Base-by-base conservation (phyloP, 1,140 invertebrate genomes). In the Ericerus pela region DNA sequence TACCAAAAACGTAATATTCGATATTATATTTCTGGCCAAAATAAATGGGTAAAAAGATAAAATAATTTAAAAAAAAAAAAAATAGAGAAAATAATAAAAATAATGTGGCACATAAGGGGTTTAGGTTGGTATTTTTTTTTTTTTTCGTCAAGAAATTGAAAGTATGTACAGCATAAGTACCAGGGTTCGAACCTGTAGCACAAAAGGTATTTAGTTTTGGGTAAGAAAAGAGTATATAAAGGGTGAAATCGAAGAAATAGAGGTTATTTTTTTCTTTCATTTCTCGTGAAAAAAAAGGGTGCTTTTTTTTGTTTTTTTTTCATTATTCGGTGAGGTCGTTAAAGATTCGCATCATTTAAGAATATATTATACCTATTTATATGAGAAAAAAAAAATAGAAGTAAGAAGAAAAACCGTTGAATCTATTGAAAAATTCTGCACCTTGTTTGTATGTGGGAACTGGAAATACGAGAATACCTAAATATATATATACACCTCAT, bases 291-390 rank as follows among this genome's bases (percentile, higher is more conserved):
- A 47, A 47, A 47, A 47, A 47, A 47, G 41, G 41, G 41, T 47
- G 41, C 22, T 47, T 47, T n/a, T n/a, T n/a, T n/a, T n/a, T n/a
- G n/a, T n/a, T n/a, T n/a, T n/a, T n/a, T n/a, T 47, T 47, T 47
- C 41, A 47, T 47, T 47, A 47, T 47, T 47, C 18, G 12, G 12
- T n/a, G 41, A 47, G 41, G 41, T 47, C 41, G 41, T 47, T 47
- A 47, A n/a, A 47, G 41, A 47, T 47, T 47, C 41, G 22, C 41
- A 47, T 47, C 41, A 47, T 47, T 47, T 47, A 47, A 47, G 41
- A 47, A 47, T 47, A 47, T 47, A n/a, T n/a, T n/a, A n/a, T n/a
- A n/a, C n/a, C n/a, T n/a, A n/a, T n/a, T n/a, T n/a, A 47, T 47
- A 47, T 47, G 41, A 47, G 41, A 47, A 47, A 47, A 47, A 47